Percentiles rank a stretch among this genome's conserved stretches.
These are phyloP conservation scores for Saimiri boliviensis DNA, from an alignment of 2,113 vertebrate species.

Conservation along the genomic window DNA sequence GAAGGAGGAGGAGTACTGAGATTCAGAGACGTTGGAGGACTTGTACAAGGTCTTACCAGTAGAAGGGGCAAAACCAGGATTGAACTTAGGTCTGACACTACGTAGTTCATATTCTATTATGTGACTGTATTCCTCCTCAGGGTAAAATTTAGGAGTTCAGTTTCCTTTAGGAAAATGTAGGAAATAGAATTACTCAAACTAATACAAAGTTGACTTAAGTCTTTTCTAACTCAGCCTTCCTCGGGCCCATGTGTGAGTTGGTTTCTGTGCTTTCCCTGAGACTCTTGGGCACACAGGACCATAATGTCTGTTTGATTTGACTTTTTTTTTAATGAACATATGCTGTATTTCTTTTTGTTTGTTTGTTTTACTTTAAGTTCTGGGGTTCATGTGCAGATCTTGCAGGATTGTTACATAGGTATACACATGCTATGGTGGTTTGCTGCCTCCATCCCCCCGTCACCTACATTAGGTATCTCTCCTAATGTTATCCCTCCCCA, in stretches of 20 bases:
- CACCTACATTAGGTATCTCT: no score
- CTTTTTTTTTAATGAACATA: neutral
- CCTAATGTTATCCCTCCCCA: no score
- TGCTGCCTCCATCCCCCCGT: no score
- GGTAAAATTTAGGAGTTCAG: neutral
- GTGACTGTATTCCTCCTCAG: neutral
- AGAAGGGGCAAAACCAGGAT: neutral
- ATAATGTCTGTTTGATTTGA: neutral
- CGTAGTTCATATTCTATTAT: neutral
- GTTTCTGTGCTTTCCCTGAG: neutral
- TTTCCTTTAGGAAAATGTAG: constrained; percentile 8
- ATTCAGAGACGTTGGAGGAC: neutral
- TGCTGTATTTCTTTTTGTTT: no score
- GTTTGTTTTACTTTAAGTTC: no score
- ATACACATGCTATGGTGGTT: no score
- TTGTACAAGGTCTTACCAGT: neutral
- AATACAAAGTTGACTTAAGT: neutral
- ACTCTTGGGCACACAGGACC: neutral
- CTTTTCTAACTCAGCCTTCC: neutral
- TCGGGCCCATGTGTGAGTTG: neutral
- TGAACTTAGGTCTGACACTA: neutral
- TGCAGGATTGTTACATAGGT: no score
- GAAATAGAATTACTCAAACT: neutral
- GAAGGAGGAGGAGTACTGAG: neutral
- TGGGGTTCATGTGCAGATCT: no score